Conservation (phyloP, 2,113 vertebrate genomes). For the Machaerirhynchus nigripectus region DNA sequence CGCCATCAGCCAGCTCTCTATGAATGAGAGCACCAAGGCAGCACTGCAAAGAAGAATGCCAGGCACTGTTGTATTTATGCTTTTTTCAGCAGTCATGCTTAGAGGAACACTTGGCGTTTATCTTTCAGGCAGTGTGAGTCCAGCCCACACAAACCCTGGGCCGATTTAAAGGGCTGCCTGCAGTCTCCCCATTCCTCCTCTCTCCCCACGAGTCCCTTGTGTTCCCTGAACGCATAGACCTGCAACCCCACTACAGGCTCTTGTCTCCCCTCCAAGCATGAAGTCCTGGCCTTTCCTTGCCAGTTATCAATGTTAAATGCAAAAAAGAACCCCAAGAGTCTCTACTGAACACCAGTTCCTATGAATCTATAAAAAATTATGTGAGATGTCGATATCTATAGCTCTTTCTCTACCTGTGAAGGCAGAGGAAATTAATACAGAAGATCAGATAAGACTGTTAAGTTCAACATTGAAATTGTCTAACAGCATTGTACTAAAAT, state of each 20-base stretch:
- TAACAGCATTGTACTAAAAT: neutral
- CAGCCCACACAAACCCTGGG: neutral
- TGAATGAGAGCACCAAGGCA: neutral
- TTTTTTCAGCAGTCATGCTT: neutral
- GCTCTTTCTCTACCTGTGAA: neutral
- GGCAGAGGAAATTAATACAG: neutral
- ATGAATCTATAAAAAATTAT: neutral
- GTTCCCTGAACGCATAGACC: neutral
- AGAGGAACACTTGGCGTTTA: neutral
- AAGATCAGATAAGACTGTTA: neutral
- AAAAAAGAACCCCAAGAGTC: neutral
- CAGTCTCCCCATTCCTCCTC: neutral
- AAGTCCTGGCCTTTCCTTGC: neutral
- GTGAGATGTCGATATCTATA: neutral
- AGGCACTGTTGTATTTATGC: neutral
- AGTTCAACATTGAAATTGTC: accelerated
- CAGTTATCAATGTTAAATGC: neutral
- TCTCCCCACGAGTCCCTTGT: neutral
- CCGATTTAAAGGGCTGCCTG: neutral
- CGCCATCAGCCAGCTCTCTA: neutral
- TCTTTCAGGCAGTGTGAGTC: neutral
- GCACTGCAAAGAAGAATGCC: neutral
- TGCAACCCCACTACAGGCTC: neutral
- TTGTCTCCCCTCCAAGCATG: neutral
- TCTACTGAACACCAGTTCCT: neutral